Evolutionary conservation across 2,113 vertebrate species (phyloP).

Genomic region (Oryctolagus cuniculus): DNA sequence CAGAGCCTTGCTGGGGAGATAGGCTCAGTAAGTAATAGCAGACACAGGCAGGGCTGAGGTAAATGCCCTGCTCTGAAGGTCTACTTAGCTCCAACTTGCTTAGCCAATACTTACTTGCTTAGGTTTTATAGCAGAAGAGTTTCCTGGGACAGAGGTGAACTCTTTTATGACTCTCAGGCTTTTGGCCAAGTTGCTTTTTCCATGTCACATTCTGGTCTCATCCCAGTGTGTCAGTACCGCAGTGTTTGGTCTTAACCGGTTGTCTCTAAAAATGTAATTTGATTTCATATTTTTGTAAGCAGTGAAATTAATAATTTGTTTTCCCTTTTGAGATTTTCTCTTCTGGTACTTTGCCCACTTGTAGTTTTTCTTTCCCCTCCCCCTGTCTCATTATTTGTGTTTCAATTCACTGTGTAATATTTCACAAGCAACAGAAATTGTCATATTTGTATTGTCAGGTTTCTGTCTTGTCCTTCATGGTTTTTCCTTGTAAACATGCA

Average conservation of each 20-base stretch:
- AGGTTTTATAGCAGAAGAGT: constrained; percentile 32
- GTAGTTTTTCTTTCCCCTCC: not conserved
- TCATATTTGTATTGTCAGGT: not conserved
- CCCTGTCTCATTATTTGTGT: not conserved
- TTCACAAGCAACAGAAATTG: not conserved
- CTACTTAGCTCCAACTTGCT: not conserved
- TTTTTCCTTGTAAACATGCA: constrained; percentile 51
- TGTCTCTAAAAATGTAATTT: constrained; percentile 17
- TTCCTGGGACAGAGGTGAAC: constrained; percentile 46
- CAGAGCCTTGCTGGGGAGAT: not conserved
- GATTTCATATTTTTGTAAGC: not conserved
- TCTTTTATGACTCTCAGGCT: constrained; percentile 48
- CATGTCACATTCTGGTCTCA: not conserved
- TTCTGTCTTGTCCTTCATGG: not conserved
- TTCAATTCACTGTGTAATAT: not conserved
- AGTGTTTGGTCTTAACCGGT: constrained; percentile 16
- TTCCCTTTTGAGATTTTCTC: constrained; percentile 15
- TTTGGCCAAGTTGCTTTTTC: constrained; percentile 6
- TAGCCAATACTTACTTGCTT: not conserved
- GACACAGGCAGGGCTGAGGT: not conserved
- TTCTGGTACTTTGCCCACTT: not conserved
- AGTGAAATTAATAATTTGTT: not conserved
- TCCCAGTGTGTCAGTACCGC: not conserved
- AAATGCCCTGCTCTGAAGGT: not conserved
- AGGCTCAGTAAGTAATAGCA: not conserved